These are phyloP conservation scores for Hartigia nigra DNA, from an alignment of 2,888 invertebrate species.

Conservation along the genomic window DNA sequence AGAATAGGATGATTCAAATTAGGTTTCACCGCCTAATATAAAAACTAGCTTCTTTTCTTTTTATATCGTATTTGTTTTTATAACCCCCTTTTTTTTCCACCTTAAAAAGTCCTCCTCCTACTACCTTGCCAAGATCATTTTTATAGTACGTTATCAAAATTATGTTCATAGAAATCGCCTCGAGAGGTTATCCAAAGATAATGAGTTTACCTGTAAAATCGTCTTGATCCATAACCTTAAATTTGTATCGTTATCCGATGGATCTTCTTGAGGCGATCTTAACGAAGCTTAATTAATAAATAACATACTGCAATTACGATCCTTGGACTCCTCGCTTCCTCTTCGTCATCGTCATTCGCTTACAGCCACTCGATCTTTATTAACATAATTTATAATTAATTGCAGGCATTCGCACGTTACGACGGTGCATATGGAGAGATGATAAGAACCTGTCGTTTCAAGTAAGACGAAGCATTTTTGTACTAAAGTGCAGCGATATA, in stretches of 20 bases:
- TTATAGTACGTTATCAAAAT: not conserved
- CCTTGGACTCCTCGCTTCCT: not conserved
- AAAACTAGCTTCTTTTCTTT: slow-evolving; percentile 24
- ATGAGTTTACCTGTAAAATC: not conserved
- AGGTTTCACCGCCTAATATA: slow-evolving; percentile 31
- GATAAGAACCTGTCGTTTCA: slow-evolving; percentile 54
- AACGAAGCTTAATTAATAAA: not conserved
- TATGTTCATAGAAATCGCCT: not conserved
- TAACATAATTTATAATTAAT: slow-evolving; percentile 41
- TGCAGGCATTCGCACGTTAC: slow-evolving; percentile 53
- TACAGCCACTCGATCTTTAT: slow-evolving; percentile 38
- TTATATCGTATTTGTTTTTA: not conserved
- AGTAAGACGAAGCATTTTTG: slow-evolving; percentile 61
- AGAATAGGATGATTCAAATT: slow-evolving; percentile 23
- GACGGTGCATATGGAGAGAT: slow-evolving; percentile 47
- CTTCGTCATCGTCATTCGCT: not conserved
- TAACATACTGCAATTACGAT: not conserved
- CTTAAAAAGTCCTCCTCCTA: not conserved
- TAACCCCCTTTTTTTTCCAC: slow-evolving; percentile 14
- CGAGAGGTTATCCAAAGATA: not conserved
- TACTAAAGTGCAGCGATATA: slow-evolving; percentile 65
- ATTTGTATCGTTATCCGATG: not conserved
- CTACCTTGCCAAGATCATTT: not conserved
- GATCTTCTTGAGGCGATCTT: not conserved
- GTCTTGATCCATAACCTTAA: not conserved